Evolutionary conservation across 2,113 vertebrate genomes (phyloP), one percentile per base, ranked within the genome.

Genomic region (Oriolus oriolus): DNA sequence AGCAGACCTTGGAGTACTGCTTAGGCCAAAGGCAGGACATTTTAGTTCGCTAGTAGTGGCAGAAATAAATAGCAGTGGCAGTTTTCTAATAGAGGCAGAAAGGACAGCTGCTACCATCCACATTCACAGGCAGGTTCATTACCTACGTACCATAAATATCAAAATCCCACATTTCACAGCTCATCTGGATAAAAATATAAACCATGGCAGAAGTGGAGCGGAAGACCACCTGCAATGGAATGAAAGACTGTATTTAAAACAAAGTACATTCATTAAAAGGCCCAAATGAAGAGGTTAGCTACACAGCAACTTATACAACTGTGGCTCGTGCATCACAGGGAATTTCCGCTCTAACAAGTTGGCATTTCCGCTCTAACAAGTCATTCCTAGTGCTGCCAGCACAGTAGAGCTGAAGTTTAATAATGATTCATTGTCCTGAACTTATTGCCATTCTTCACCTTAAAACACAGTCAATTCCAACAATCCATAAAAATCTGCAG

Each of bases 161-260:
- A 94, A 99, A 99, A 98, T 99, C 99, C 99, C 99, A 99, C 99
- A 99, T 99, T 98, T 99, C 99, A 97, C 99, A 99, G 97, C 99
- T 99, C 99, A 99, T 99, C 98, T 99, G 99, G 97, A 99, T 99
- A 78, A 99, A 99, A 97, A 99, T 99, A 97, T 99, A 99, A 57
- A 99, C 99, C 99, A 99, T 99, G 31, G 99, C 99, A 16, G 99
- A 99, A 10, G 99, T 99, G 64, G 99, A 99, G 65, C 99, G 98
- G 93, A 99, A 99, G 42, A 99, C 99, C 95, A 99, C 99, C 99
- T 99, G 96, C 52, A 97, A 93, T 66, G 87, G 68, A 96, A 64
- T n/a, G 42, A 93, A 60, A 95, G 31, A 53, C 2, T 84, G 59
- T 11, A 28, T 26, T 74, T 59, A 26, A 76, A 93, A 59, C 22